These are phyloP conservation scores for Zaprionus kolodkinae DNA, from an alignment of 1,140 invertebrate genomes.

Conservation along the genomic window DNA sequence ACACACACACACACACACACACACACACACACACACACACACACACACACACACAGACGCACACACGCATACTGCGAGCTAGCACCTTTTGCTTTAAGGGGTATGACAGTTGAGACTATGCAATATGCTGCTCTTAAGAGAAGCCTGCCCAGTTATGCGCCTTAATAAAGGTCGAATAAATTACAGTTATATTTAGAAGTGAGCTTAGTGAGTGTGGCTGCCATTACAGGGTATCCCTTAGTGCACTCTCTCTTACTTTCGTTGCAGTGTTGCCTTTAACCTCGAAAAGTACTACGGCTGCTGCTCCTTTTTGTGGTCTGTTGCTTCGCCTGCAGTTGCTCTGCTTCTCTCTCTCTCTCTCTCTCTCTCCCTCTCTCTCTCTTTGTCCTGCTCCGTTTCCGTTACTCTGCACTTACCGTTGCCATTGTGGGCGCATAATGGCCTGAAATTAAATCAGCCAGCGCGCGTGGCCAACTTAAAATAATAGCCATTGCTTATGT, in stretches of 20 bases:
- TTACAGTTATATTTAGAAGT: neutral
- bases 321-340: slow-evolving; percentile 25
- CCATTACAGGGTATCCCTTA: slow-evolving; percentile 14
- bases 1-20: neutral
- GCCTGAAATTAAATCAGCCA: slow-evolving; percentile 79
- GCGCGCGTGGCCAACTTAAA: slow-evolving; percentile 80
- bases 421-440: slow-evolving; percentile 79
- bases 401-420: slow-evolving; percentile 61
- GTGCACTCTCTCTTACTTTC: neutral
- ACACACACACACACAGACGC: slow-evolving; percentile 2
- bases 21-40: slow-evolving; percentile 26
- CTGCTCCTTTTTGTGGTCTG: slow-evolving; percentile 32
- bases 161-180: neutral
- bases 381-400: slow-evolving; percentile 19
- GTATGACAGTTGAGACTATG: neutral
- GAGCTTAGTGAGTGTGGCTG: neutral
- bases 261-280: slow-evolving; percentile 6
- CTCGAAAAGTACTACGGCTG: slow-evolving; percentile 20
- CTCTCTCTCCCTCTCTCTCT: slow-evolving; percentile 19
- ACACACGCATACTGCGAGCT: neutral
- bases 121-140: too few species aligned
- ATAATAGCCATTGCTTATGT: slow-evolving; percentile 82
- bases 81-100: neutral
- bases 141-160: too few species aligned
- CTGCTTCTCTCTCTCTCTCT: slow-evolving; percentile 21